Percentiles rank a stretch among this genome's conserved stretches.
These are phyloP conservation scores for Vespertilio murinus DNA, from an alignment of 2,797 vertebrate genomes.

Conservation along the genomic window DNA sequence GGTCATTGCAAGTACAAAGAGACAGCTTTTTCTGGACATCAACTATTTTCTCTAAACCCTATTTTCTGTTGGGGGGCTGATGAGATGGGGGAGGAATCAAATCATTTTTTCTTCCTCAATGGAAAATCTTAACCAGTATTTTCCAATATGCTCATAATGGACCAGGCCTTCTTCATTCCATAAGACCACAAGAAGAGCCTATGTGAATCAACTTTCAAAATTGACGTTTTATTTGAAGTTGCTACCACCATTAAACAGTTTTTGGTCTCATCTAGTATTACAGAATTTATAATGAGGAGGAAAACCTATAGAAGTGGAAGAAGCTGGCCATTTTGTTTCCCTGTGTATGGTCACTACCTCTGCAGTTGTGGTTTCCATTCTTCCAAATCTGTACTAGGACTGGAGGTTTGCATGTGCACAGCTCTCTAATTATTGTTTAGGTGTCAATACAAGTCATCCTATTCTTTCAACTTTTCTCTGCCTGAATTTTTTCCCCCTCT, in stretches of 20 bases:
- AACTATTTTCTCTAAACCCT: slow-evolving; percentile 39
- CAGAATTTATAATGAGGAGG: not conserved
- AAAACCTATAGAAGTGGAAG: not conserved
- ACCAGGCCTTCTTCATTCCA: not conserved
- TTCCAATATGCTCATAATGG: not conserved
- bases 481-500: not conserved
- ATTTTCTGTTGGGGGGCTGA: slow-evolving; percentile 41
- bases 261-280: slow-evolving; percentile 1
- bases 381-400: not conserved
- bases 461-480: not conserved
- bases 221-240: slow-evolving; percentile 42
- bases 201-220: slow-evolving; percentile 7
- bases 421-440: not conserved
- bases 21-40: slow-evolving; percentile 23
- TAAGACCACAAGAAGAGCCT: not conserved
- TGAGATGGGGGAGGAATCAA: not conserved
- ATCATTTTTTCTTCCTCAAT: slow-evolving; percentile 20
- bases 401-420: not conserved
- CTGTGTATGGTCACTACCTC: not conserved
- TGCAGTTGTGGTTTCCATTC: not conserved
- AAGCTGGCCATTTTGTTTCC: not conserved
- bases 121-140: slow-evolving; percentile 61
- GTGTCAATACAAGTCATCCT: not conserved
- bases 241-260: not conserved
- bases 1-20: slow-evolving; percentile 69